Percentiles rank a stretch among this genome's conserved stretches.
Evolutionary conservation across 2,113 vertebrate genomes (phyloP).

Genomic region (Noctilio leporinus): DNA sequence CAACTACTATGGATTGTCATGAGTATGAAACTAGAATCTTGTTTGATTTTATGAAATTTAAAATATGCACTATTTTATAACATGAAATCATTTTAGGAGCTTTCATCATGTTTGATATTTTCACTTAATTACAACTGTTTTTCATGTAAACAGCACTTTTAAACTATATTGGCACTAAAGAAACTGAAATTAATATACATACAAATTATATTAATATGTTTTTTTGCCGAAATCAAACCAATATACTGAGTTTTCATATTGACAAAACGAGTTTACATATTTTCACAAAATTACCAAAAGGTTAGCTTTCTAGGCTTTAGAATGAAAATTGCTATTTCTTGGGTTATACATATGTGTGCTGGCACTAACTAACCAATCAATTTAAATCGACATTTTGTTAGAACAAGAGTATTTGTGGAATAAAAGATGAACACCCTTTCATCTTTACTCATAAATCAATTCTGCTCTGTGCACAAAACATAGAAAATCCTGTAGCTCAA

Average conservation of each 20-base stretch:
- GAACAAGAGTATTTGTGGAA: neutral
- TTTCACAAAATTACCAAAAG: conserved; percentile 30
- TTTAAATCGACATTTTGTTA: conserved; percentile 67
- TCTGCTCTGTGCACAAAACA: conserved; percentile 34
- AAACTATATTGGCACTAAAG: neutral
- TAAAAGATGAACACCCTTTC: conserved; percentile 50
- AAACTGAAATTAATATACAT: neutral
- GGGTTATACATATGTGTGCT: neutral
- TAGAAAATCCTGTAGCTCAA: conserved; percentile 23
- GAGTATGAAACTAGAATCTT: neutral
- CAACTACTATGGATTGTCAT: neutral
- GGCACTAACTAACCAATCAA: conserved; percentile 15
- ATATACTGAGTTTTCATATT: neutral
- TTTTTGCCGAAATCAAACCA: neutral
- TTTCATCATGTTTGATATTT: neutral
- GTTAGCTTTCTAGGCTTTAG: conserved; percentile 41
- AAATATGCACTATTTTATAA: neutral
- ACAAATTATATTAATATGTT: neutral
- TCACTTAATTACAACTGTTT: neutral
- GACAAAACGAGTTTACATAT: neutral
- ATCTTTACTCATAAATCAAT: conserved; percentile 52
- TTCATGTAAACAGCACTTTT: neutral
- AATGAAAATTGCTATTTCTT: neutral
- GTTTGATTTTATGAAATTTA: neutral
- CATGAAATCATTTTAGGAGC: neutral